These are phyloP conservation scores for Drosophila nasuta DNA, from an alignment of 1,140 invertebrate genomes.

Conservation along the genomic window DNA sequence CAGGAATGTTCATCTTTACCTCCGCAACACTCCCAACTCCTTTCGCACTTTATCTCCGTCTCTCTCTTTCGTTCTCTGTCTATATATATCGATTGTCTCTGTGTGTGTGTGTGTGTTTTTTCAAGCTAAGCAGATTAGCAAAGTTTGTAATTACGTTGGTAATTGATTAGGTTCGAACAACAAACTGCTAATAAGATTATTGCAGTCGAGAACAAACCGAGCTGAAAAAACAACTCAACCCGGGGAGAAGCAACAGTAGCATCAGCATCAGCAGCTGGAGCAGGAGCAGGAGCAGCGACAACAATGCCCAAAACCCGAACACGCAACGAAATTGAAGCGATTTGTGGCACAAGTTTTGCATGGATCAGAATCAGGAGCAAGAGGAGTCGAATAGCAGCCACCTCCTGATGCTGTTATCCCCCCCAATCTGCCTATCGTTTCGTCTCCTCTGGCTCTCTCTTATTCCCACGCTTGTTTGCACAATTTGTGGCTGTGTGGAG, in stretches of 20 bases:
- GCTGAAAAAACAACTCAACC: slow-evolving; percentile 77
- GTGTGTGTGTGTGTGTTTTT: slow-evolving; percentile 32
- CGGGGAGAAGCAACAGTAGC: slow-evolving; percentile 13
- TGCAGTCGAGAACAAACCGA: slow-evolving; percentile 81
- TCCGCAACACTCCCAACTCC: too few species aligned
- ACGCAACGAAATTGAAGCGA: slow-evolving; percentile 77
- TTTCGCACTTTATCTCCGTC: neutral
- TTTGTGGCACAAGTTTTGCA: slow-evolving; percentile 73
- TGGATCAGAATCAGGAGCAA: slow-evolving; percentile 36
- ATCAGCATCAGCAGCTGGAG: neutral
- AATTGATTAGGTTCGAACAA: slow-evolving; percentile 85
- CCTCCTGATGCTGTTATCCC: slow-evolving; percentile 23
- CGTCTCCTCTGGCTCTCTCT: slow-evolving; percentile 6
- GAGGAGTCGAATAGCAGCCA: neutral
- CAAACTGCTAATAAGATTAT: slow-evolving; percentile 85
- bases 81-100: neutral
- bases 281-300: slow-evolving; percentile 15
- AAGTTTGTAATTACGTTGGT: slow-evolving; percentile 85
- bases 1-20: slow-evolving; percentile 24
- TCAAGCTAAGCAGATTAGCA: slow-evolving; percentile 81
- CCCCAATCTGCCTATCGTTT: slow-evolving; percentile 1
- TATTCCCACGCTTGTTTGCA: slow-evolving; percentile 72
- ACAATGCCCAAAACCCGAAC: slow-evolving; percentile 30
- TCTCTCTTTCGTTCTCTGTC: neutral
- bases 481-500: slow-evolving; percentile 58